phyloP scores from a whole-genome alignment of 2,888 invertebrate species.

The Drosophila kuntzei region DNA sequence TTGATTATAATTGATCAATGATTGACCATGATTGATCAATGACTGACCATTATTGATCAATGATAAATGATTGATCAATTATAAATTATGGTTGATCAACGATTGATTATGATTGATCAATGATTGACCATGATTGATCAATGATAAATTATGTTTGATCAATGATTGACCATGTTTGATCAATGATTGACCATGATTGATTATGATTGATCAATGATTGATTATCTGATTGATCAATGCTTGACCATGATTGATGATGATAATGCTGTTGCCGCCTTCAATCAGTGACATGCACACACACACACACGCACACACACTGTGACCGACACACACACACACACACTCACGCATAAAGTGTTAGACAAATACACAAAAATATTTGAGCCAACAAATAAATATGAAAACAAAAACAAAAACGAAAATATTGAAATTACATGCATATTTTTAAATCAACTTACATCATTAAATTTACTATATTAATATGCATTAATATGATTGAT shows the following conservation, averaged over 20 bases:
- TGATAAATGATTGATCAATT: slow-evolving; percentile 35
- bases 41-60: slow-evolving; percentile 31
- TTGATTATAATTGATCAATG: slow-evolving; percentile 33
- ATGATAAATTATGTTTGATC: too few species aligned
- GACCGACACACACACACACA: slow-evolving; percentile 26
- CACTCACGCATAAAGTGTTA: slow-evolving; percentile 30
- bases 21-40: slow-evolving; percentile 41
- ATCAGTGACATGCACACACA: slow-evolving; percentile 52
- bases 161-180: slow-evolving; percentile 38
- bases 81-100: slow-evolving; percentile 25
- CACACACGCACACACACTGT: slow-evolving; percentile 27
- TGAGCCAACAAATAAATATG: slow-evolving; percentile 44
- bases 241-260: slow-evolving; percentile 24
- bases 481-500: slow-evolving; percentile 55
- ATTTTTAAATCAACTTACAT: slow-evolving; percentile 42
- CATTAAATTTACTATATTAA: slow-evolving; percentile 34
- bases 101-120: slow-evolving; percentile 21
- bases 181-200: slow-evolving; percentile 40
- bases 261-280: slow-evolving; percentile 57
- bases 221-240: slow-evolving; percentile 9
- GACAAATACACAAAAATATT: slow-evolving; percentile 42
- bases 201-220: slow-evolving; percentile 41
- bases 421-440: slow-evolving; percentile 17
- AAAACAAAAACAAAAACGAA: slow-evolving; percentile 8
- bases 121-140: slow-evolving; percentile 40